A percentile compares a stretch with the other conserved stretches of the same genome.
Conservation (phyloP, 2,113 vertebrate genomes). For the Chelonoidis abingdonii region DNA sequence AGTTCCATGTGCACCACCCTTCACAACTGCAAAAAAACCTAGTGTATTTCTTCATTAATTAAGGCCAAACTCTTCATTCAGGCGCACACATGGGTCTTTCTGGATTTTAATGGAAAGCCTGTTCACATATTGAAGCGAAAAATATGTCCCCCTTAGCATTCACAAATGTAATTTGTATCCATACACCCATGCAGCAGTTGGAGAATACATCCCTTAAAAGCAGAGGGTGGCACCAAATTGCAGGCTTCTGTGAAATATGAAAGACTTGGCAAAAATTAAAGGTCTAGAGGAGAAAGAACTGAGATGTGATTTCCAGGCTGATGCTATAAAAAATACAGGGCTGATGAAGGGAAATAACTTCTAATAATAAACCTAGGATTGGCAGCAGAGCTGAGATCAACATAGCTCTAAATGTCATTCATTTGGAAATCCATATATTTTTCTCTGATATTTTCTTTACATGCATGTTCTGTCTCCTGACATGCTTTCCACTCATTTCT, state of each 20-base stretch:
- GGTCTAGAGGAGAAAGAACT: background rate
- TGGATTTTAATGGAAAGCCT: background rate
- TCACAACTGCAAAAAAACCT: background rate
- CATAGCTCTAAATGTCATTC: background rate
- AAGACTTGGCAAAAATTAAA: background rate
- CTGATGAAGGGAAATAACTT: background rate
- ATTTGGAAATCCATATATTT: background rate
- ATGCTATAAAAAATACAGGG: background rate
- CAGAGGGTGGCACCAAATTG: background rate
- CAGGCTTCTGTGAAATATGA: background rate
- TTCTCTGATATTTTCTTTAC: background rate
- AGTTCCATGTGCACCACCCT: background rate
- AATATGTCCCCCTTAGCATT: background rate
- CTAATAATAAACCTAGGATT: background rate
- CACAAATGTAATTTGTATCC: background rate
- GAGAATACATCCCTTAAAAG: background rate
- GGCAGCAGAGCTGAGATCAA: background rate
- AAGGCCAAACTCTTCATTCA: background rate
- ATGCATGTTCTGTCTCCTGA: background rate
- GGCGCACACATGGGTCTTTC: accelerated
- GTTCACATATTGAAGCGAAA: background rate
- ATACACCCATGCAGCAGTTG: background rate
- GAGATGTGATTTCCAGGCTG: background rate
- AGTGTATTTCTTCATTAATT: background rate
- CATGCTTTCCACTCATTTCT: background rate